These are phyloP conservation scores for Acanthochromis polyacanthus DNA, from an alignment of 2,113 vertebrate species.

Conservation along the genomic window DNA sequence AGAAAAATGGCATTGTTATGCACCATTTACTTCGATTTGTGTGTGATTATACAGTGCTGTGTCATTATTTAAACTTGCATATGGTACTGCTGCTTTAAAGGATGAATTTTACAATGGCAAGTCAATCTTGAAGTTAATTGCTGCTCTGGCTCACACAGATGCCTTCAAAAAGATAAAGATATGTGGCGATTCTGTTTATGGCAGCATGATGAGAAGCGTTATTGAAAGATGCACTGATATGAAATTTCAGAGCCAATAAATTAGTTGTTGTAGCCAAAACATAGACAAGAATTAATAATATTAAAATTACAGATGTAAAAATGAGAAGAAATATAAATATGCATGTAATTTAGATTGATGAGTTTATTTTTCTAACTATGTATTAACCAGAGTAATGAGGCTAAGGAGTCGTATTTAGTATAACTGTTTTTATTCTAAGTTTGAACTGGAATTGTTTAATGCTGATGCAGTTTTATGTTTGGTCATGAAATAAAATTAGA, in stretches of 20 bases:
- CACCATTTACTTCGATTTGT: neutral
- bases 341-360: too few relatives aligned
- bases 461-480: neutral
- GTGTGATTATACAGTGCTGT: neutral
- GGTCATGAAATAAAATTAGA: too few relatives aligned
- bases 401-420: too few relatives aligned
- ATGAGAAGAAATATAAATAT: too few relatives aligned
- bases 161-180: slow-evolving; percentile 25
- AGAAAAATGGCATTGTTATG: neutral
- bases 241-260: neutral
- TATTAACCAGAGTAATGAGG: neutral
- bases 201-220: slow-evolving; percentile 13
- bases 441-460: neutral
- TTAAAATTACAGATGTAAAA: too few relatives aligned
- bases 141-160: slow-evolving; percentile 10
- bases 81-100: slow-evolving; percentile 16
- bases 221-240: neutral
- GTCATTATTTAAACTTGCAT: slow-evolving; percentile 1
- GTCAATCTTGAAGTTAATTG: slow-evolving; percentile 27
- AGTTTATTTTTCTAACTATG: neutral
- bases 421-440: too few relatives aligned
- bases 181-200: slow-evolving; percentile 25
- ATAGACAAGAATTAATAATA: neutral
- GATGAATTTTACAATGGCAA: slow-evolving; percentile 35
- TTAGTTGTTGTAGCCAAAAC: neutral